These are phyloP conservation scores for Porites lobata DNA, from an alignment of 92 coral and sea anemone genomes.

Conservation along the genomic window DNA sequence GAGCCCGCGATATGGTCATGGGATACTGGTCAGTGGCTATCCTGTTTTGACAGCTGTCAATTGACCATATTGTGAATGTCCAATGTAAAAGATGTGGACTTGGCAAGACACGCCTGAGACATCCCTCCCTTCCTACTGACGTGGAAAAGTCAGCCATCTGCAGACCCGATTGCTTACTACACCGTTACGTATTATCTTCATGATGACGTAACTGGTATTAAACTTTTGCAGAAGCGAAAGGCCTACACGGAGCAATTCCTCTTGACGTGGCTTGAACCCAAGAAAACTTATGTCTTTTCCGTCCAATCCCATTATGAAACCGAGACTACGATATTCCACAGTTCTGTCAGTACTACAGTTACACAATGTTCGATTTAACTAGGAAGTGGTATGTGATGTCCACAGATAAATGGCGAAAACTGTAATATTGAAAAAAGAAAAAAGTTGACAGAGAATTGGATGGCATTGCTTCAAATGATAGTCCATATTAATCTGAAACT, in stretches of 20 bases:
- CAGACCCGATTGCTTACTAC: conserved; percentile 60
- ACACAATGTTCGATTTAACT: conserved; percentile 65
- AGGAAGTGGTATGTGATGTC: conserved; percentile 50
- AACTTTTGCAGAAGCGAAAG: conserved; percentile 5
- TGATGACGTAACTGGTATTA: conserved; percentile 38
- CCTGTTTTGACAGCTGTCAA: no score
- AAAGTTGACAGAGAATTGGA: no score
- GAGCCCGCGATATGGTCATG: no score
- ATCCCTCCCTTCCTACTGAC: conserved; percentile 67
- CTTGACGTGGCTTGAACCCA: conserved; percentile 57
- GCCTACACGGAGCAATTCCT: conserved; percentile 30
- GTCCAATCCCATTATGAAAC: conserved; percentile 56
- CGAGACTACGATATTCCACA: neutral
- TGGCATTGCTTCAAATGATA: no score
- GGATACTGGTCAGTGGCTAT: no score
- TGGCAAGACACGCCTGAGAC: no score
- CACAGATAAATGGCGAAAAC: neutral
- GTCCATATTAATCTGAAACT: no score
- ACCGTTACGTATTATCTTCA: conserved; percentile 56
- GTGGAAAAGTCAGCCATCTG: conserved; percentile 63
- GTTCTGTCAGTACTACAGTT: conserved; percentile 15
- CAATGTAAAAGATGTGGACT: no score
- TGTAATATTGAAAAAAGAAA: no score
- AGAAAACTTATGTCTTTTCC: conserved; percentile 51
- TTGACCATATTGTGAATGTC: no score